Conservation (phyloP, 2,113 vertebrate species). For the Mus spicilegus region DNA sequence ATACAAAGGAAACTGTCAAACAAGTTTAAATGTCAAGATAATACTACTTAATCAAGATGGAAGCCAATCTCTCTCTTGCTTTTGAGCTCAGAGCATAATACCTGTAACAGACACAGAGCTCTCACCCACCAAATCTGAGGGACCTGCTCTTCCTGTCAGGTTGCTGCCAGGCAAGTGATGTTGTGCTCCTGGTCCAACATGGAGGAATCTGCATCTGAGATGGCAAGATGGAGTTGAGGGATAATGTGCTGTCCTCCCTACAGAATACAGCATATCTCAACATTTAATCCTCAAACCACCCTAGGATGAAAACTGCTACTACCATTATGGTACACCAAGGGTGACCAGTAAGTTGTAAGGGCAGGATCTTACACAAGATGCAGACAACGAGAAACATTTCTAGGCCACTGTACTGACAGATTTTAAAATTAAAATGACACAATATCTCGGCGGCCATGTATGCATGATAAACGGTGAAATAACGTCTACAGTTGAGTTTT, state of each 20-base stretch:
- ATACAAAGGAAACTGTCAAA: not conserved
- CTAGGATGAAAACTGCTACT: not conserved
- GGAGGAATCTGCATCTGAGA: not conserved
- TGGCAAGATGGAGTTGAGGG: not conserved
- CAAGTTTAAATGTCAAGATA: not conserved
- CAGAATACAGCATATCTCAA: not conserved
- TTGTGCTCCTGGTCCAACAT: fast-evolving
- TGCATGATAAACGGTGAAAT: not conserved
- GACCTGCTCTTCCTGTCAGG: not conserved
- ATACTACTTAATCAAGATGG: not conserved
- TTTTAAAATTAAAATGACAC: not conserved
- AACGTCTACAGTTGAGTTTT: not conserved
- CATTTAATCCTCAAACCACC: not conserved
- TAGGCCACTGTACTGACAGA: not conserved
- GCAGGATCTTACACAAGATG: not conserved
- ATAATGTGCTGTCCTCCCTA: not conserved
- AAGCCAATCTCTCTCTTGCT: not conserved
- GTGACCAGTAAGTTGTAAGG: not conserved
- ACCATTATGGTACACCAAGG: not conserved
- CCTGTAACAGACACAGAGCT: not conserved
- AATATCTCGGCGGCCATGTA: not conserved
- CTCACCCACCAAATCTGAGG: not conserved
- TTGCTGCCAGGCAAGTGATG: no score
- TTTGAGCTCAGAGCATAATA: not conserved
- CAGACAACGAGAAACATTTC: not conserved